These are phyloP conservation scores for Cephus sareptanus DNA, from an alignment of 2,888 invertebrate species.

Conservation along the genomic window DNA sequence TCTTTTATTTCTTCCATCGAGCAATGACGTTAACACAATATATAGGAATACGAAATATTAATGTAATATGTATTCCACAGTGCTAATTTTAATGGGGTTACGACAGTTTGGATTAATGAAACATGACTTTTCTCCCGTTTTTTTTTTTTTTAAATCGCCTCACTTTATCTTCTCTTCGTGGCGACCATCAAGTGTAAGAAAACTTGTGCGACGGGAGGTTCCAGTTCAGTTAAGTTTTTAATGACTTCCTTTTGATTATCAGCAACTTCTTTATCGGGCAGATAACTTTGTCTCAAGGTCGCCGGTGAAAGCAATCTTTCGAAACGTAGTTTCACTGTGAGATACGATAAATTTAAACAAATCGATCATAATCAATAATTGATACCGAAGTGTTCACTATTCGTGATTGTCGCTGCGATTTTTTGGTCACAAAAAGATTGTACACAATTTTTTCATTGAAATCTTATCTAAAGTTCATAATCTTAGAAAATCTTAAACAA, in stretches of 20 bases:
- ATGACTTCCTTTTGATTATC: background rate
- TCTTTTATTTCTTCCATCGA: background rate
- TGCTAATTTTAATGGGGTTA: background rate
- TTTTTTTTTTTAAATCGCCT: background rate
- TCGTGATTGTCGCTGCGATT: background rate
- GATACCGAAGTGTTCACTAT: background rate
- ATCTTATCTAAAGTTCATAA: background rate
- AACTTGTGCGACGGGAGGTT: background rate
- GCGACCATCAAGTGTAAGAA: background rate
- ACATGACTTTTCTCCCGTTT: background rate
- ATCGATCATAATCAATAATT: background rate
- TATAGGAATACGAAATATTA: no score
- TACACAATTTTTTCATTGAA: background rate
- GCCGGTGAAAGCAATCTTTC: background rate
- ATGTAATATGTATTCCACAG: no score
- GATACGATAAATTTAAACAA: background rate
- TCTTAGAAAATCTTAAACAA: background rate
- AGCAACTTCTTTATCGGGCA: background rate
- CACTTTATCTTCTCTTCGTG: background rate
- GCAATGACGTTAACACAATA: background rate
- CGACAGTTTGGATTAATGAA: background rate
- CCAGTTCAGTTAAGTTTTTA: background rate
- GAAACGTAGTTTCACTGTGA: background rate
- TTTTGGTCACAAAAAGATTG: background rate
- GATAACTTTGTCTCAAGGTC: background rate